Evolutionary conservation across 2,797 vertebrate species (phyloP).

Genomic region (Fistularia commersonii): DNA sequence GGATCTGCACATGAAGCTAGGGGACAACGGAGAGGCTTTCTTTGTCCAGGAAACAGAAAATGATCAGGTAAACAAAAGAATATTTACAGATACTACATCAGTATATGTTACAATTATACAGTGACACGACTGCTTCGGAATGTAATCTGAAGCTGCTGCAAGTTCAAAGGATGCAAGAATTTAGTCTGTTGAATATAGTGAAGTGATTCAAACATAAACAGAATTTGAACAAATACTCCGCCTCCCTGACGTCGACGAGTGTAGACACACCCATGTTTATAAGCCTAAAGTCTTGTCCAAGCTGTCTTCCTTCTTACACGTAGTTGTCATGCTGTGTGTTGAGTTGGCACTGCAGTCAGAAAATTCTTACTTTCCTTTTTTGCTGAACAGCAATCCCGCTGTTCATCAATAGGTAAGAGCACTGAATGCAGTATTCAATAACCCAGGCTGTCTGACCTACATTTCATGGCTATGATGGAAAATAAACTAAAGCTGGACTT

Average conservation of each 20-base stretch:
- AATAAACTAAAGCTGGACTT: no score
- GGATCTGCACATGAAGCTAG: constrained; percentile 94
- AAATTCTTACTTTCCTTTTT: constrained; percentile 36
- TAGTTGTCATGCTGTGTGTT: constrained; percentile 31
- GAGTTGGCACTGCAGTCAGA: constrained; percentile 37
- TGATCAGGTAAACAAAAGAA: constrained; percentile 74
- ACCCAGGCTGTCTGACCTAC: constrained; percentile 18
- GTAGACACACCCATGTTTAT: constrained; percentile 36
- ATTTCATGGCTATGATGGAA: constrained; percentile 6
- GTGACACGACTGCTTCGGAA: no score
- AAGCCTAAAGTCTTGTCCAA: constrained; percentile 4
- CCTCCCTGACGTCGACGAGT: not conserved
- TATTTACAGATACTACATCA: not conserved
- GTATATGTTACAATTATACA: no score
- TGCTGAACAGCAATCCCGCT: constrained; percentile 33
- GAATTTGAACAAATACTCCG: constrained; percentile 21
- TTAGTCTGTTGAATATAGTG: not conserved
- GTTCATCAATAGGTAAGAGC: constrained; percentile 14
- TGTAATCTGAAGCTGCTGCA: not conserved
- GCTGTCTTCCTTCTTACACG: constrained; percentile 8
- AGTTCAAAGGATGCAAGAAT: not conserved
- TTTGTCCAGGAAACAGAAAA: constrained; percentile 90
- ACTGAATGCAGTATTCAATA: constrained; percentile 25
- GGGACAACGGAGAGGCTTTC: constrained; percentile 95
- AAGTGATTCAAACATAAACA: constrained; percentile 21